A percentile compares a stretch with the other conserved stretches of the same genome.
These are phyloP conservation scores for Thelaira solivaga DNA, from an alignment of 2,888 invertebrate genomes.

Conservation along the genomic window DNA sequence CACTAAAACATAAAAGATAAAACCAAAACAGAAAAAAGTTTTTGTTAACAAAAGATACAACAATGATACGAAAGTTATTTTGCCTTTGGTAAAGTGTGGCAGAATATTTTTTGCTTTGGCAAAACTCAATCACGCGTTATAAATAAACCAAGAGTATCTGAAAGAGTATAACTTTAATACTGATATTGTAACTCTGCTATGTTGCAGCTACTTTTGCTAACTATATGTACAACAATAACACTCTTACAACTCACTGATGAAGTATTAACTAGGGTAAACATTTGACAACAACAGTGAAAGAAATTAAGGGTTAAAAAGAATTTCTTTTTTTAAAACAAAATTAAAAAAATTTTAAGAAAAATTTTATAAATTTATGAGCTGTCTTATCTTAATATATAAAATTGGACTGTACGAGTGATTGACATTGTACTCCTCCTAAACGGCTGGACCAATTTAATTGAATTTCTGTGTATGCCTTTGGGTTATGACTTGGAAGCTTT, in stretches of 20 bases:
- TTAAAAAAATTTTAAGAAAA: no score
- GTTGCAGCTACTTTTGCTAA: not conserved
- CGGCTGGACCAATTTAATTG: no score
- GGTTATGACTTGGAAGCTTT: no score
- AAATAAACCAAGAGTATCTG: conserved; percentile 50
- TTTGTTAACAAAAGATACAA: conserved; percentile 10
- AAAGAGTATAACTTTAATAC: conserved; percentile 12
- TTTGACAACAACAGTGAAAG: not conserved
- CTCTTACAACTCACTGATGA: conserved; percentile 14
- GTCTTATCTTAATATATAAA: no score
- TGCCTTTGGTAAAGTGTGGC: conserved; percentile 20
- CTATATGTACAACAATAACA: no score
- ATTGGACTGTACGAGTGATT: no score
- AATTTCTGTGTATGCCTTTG: no score
- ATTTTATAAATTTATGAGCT: no score
- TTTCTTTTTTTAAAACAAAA: no score
- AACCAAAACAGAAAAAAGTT: conserved; percentile 13
- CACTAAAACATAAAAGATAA: conserved; percentile 2
- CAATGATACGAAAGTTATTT: conserved; percentile 30
- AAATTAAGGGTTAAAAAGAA: no score
- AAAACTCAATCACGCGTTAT: conserved; percentile 56
- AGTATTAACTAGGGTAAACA: conserved; percentile 21
- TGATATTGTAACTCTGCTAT: conserved; percentile 30
- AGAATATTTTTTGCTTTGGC: conserved; percentile 18
- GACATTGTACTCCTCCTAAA: no score